These are phyloP conservation scores for Podiceps cristatus DNA, from an alignment of 2,113 vertebrate genomes.

Conservation along the genomic window DNA sequence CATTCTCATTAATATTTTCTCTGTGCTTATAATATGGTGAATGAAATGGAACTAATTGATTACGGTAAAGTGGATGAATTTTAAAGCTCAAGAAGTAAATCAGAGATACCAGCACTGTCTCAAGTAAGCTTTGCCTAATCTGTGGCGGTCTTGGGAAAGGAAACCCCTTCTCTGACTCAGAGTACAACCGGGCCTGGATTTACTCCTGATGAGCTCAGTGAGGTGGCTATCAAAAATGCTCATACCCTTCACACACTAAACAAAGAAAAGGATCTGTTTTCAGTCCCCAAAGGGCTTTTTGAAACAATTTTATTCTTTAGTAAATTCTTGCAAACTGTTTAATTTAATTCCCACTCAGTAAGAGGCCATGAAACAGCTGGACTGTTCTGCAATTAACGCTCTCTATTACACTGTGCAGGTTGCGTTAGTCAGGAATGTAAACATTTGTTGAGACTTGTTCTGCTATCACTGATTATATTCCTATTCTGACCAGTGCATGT, in stretches of 20 bases:
- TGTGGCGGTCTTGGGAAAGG: background rate
- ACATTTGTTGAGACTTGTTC: background rate
- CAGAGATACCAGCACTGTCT: background rate
- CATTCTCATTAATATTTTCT: background rate
- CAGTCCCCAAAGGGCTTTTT: background rate
- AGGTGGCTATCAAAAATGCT: background rate
- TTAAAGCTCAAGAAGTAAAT: background rate
- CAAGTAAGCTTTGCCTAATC: background rate
- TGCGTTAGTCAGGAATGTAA: background rate
- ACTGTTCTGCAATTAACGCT: background rate
- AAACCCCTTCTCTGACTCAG: background rate
- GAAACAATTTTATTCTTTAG: background rate
- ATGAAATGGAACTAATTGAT: slow-evolving; percentile 15
- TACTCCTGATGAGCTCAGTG: background rate
- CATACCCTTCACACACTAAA: background rate
- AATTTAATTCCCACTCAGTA: background rate
- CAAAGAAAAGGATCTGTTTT: background rate
- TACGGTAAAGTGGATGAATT: background rate
- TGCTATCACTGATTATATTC: background rate
- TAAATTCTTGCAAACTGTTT: background rate
- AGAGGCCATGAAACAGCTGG: background rate
- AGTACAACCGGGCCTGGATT: background rate
- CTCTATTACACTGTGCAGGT: background rate
- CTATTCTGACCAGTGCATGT: background rate
- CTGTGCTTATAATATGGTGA: background rate